These are phyloP conservation scores for Ceratosolen solmsi DNA, from an alignment of 1,140 invertebrate genomes.

Conservation along the genomic window DNA sequence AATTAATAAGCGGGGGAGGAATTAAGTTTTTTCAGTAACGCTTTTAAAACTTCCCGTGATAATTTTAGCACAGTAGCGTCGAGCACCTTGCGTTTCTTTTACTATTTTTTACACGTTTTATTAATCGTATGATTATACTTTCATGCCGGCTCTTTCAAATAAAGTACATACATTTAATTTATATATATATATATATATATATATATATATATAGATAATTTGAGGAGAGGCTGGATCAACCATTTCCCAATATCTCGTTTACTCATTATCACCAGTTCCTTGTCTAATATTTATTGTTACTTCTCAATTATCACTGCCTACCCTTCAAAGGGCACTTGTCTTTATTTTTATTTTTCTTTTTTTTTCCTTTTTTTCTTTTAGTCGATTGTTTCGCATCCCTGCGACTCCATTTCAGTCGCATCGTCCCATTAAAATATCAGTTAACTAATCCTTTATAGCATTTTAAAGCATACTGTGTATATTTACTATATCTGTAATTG, in stretches of 20 bases:
- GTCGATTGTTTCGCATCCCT: slow-evolving; percentile 18
- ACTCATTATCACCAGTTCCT: not conserved
- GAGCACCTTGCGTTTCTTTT: slow-evolving; percentile 20
- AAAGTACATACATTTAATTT: not conserved
- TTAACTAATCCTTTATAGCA: slow-evolving; percentile 65
- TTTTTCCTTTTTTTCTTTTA: not conserved
- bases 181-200: not conserved
- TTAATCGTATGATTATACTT: slow-evolving; percentile 21
- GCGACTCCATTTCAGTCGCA: slow-evolving; percentile 55
- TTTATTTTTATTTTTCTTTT: too few relatives aligned
- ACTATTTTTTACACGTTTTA: slow-evolving; percentile 41
- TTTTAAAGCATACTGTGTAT: slow-evolving; percentile 64
- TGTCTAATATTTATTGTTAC: not conserved
- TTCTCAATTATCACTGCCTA: slow-evolving; percentile 22
- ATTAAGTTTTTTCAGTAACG: not conserved
- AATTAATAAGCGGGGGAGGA: not conserved
- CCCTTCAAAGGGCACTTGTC: not conserved
- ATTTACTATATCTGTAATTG: slow-evolving; percentile 15
- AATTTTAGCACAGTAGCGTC: slow-evolving; percentile 8
- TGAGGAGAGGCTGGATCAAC: not conserved
- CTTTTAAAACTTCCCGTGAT: slow-evolving; percentile 33
- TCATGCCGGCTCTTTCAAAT: not conserved
- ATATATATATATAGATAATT: slow-evolving; percentile 7
- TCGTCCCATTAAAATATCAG: slow-evolving; percentile 48
- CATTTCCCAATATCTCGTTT: not conserved